Evolutionary conservation across 2,113 vertebrate species (phyloP), one percentile per base, ranked within the genome.

Genomic region (Nibea albiflora): DNA sequence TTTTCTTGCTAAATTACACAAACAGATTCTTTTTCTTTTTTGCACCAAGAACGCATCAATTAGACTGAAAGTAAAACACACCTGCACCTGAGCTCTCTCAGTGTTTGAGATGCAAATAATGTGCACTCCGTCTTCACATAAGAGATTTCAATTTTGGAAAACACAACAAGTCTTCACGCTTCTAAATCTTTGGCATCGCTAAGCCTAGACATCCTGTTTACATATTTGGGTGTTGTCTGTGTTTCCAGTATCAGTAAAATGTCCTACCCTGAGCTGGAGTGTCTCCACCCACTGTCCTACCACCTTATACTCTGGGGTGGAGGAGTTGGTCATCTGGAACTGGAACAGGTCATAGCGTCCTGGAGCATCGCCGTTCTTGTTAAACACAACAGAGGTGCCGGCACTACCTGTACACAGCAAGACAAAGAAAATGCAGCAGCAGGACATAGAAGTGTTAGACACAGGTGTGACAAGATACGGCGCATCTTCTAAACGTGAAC

Each of bases 301-400:
- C 73, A 62, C 69, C 75, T 83, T 92, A 57, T 95, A 95, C 85
- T 94, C 91, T 7, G 90, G 87, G 31, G 52, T 80, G 54, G 92
- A 93, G 44, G 90, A 91, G 85, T 93, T 93, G 89, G 81, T 92
- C 90, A 89, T 83, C 91, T 95, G 94, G 80, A 93, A 94, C 93
- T 95, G 94, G 93, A 94, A 95, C 88, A 95, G 89, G 91, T 95
- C 94, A 44, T 95, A 95, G 70, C 94, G 94, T 85, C 94, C 94
- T 2, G 94, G 93, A 79, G 94, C 93, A 44, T 95, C 94, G 1
- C 94, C 94, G 7, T 95, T 94, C 84, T 90, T 93, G 87, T 95
- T 94, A 69, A 95, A 94, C 86, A 93, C 85, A 47, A 95, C 93
- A 35, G 90, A 89, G 57, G 94, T 94, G 64, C 87, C 88, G 1